Base-by-base conservation (phyloP, 1,140 invertebrate genomes). In the Ruditapes philippinarum region DNA sequence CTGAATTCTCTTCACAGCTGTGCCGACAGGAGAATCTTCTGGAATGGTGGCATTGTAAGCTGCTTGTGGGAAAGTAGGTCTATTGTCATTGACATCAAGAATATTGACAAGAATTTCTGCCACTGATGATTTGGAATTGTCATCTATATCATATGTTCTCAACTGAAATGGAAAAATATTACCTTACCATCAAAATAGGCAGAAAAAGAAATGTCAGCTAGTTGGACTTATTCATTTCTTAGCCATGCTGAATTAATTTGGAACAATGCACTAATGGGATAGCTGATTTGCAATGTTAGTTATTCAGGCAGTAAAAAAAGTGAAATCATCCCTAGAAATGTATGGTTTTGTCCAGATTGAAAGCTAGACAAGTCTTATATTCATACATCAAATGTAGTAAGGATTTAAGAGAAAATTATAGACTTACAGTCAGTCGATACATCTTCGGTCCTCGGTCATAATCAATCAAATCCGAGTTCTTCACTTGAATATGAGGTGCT, bases 21-120 rank as follows among this genome's bases (percentile, higher is more conserved):
- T 97, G 0, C 97, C 98, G 0, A 97, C 96, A 0, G 96, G 92
- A 0, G 98, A 97, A 12, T 97, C 97, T 96, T 99, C 98, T 0
- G 97, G 97, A 28, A 98, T 97, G 5, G 93, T 95, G 0, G 97
- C 97, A 0, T 97, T 97, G 94, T 98, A 98, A 17, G 97, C 97
- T 62, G 97, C 97, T 54, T 92, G 97, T 5, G 38, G 25, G 85
- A 94, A 94, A 4, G 14, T 22, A 57, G 95, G 95, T 3, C 62
- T 57, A 51, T 93, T 92, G 84, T 95, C 94, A 91, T 95, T 95
- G 17, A 94, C 93, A 91, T 95, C 94, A 2, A 73, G 4, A 22
- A 95, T 88, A 25, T 91, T 81, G 12, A 95, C 91, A 4, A 73
- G 93, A 9, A 95, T 85, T 40, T 68, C 91, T 12, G 92, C 88